Percentiles rank a stretch among this genome's conserved stretches.
Conservation (phyloP, 2,113 vertebrate genomes). For the Neogale vison region DNA sequence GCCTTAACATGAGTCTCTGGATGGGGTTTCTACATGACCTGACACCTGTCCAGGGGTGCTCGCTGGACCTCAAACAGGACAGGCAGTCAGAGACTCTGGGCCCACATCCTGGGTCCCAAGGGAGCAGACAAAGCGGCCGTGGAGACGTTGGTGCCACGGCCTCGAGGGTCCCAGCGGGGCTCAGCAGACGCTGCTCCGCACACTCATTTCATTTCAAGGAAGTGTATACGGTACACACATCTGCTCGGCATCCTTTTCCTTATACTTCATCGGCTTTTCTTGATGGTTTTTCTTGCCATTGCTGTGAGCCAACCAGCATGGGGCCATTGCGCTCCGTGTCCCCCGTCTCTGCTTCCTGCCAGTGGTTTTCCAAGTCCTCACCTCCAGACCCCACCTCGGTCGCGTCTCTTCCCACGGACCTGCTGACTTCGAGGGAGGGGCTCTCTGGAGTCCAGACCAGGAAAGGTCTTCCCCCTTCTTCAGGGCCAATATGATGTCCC, state of each 20-base stretch:
- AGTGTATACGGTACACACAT: accelerated
- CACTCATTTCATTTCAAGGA: neutral
- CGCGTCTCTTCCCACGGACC: neutral
- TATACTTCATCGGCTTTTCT: neutral
- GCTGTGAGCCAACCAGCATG: neutral
- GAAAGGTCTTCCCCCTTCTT: neutral
- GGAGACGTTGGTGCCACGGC: accelerated
- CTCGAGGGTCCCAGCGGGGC: accelerated
- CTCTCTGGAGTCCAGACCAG: neutral
- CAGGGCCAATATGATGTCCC: accelerated
- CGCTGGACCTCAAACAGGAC: accelerated
- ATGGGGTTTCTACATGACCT: neutral
- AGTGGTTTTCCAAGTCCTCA: accelerated
- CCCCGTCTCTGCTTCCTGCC: neutral
- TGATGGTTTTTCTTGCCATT: accelerated
- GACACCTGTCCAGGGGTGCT: neutral
- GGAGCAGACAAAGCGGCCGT: neutral
- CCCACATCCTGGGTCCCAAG: accelerated
- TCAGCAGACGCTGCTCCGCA: accelerated
- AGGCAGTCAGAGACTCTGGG: neutral
- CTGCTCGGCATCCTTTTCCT: neutral
- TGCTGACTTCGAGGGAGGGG: neutral
- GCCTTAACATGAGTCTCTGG: neutral
- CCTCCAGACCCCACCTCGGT: neutral
- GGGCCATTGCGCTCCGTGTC: accelerated